phyloP scores from a whole-genome alignment of 1,140 invertebrate genomes.

The Chironomus tepperi region DNA sequence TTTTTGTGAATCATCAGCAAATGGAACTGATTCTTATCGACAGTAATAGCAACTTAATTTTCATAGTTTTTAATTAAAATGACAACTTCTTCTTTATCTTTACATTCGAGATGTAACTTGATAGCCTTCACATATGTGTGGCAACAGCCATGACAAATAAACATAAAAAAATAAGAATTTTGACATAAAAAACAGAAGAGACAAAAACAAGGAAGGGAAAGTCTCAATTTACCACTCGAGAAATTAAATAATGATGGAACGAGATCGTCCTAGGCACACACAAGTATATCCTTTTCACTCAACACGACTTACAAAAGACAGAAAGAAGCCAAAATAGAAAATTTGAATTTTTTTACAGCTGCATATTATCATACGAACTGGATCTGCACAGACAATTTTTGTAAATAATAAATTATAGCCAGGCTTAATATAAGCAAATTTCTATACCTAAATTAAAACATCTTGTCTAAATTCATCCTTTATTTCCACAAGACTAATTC shows the following conservation, averaged over 20 bases:
- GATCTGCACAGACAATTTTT: not conserved
- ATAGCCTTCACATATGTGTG: not conserved
- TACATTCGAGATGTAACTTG: not conserved
- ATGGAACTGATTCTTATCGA: not conserved
- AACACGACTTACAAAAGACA: not conserved
- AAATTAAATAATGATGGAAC: not conserved
- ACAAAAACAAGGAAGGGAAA: not conserved
- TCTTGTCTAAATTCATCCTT: no score
- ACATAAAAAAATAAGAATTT: not conserved
- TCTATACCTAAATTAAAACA: no score
- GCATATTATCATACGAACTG: not conserved
- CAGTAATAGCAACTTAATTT: not conserved
- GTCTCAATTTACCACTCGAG: slow-evolving; percentile 5
- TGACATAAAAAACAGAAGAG: not conserved
- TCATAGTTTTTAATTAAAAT: not conserved
- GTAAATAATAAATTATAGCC: no score
- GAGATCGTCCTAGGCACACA: not conserved
- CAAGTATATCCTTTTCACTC: not conserved
- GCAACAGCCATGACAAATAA: not conserved
- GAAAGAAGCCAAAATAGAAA: not conserved
- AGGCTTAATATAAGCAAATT: no score
- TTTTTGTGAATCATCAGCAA: no score
- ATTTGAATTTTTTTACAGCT: not conserved
- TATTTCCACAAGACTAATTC: no score
- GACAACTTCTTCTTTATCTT: not conserved